A percentile compares a stretch with the other conserved stretches of the same genome.
Evolutionary conservation across 2,113 vertebrate genomes (phyloP).

Genomic region (Panthera tigris): DNA sequence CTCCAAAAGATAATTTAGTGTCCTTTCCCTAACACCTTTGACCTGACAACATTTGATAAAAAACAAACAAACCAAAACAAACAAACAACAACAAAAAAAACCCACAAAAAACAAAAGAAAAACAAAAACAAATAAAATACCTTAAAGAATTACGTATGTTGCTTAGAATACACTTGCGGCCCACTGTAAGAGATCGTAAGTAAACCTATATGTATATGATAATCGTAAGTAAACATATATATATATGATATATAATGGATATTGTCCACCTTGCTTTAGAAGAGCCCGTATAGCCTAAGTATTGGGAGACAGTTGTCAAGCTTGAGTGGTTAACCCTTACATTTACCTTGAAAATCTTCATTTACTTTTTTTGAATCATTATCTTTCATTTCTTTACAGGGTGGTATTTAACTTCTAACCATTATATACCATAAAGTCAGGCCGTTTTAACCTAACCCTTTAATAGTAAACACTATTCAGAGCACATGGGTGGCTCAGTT

Average conservation of each 20-base stretch:
- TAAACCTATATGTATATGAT: background rate
- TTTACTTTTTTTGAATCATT: background rate
- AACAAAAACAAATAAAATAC: background rate
- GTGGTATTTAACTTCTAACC: background rate
- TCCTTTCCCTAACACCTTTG: background rate
- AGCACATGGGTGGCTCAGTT: too few relatives aligned
- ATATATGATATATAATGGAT: background rate
- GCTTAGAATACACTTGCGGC: background rate
- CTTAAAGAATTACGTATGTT: background rate
- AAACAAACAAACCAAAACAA: background rate
- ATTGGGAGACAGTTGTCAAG: background rate
- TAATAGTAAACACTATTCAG: background rate
- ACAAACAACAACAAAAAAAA: background rate
- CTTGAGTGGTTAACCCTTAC: background rate
- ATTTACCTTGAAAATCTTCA: background rate
- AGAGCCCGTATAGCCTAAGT: background rate
- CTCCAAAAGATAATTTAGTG: background rate
- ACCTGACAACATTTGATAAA: background rate
- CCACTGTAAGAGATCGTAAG: background rate
- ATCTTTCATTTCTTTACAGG: background rate
- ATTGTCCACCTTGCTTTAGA: background rate
- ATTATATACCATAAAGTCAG: background rate
- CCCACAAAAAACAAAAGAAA: too few relatives aligned
- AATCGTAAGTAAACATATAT: too few relatives aligned
- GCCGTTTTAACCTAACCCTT: background rate